Base-by-base conservation (phyloP, 2,797 vertebrate genomes). In the Ambastaia sidthimunki region DNA sequence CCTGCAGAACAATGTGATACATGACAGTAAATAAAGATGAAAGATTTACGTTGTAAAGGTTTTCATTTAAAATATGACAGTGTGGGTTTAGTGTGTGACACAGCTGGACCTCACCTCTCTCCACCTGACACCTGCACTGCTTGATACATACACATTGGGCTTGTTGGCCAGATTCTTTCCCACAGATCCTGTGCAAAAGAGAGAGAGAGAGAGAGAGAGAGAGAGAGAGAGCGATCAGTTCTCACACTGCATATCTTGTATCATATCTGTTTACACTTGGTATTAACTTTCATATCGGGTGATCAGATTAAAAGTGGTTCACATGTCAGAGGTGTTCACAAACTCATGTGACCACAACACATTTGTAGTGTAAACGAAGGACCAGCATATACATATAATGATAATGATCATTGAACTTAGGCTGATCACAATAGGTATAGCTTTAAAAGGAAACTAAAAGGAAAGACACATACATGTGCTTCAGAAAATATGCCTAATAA, bases 111-210 rank as follows among this genome's bases (percentile, higher is more conserved):
- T 94, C 88, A 99, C 98, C 96, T 99, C 98, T 90, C 94, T 95
- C 98, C 98, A 99, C 55, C 95, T 86, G 11, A 95, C 96, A 63
- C 98, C 98, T 0, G 96, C 97, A 0, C 95, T 99, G 93, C 96
- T 99, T 0, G 98, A 99, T 77, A 99, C 85, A 2, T 99, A 99
- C 75, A 99, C 96, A 0, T 98, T 99, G 31, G 95, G 96, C 90
- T 99, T 99, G 90, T 94, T 96, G 9, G 96, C 95, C 92, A 98
- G 89, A 89, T 95, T 98, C 89, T 90, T 96, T 73, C 98, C 98
- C 52, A 97, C 88, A 0, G 97, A 97, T 77, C 98, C 98, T 99
- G 86, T 50, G 74, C 82, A 78, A 76, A 75, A 37, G 13, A n/a
- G 13, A 28, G 31, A 50, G 16, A 7, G 4, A 21, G 52, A 41